These are phyloP conservation scores for Argyra leucocephala DNA, from an alignment of 2,888 invertebrate genomes.

Conservation along the genomic window DNA sequence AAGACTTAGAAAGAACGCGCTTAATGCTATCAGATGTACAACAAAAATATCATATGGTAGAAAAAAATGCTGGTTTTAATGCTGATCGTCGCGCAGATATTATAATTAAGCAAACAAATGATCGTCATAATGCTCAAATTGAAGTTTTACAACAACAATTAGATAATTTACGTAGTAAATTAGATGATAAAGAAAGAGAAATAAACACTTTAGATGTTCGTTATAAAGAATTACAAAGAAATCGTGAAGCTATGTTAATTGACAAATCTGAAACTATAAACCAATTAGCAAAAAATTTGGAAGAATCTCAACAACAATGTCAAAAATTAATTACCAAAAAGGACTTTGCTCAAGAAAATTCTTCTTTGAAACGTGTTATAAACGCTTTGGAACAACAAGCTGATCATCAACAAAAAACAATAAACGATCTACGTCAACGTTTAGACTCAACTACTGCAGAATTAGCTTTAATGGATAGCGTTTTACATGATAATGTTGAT, in stretches of 20 bases:
- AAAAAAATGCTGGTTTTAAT: conserved; percentile 33
- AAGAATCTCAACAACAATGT: conserved; percentile 50
- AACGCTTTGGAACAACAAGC: conserved; percentile 35
- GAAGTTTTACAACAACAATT: conserved; percentile 47
- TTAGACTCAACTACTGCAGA: conserved; percentile 37
- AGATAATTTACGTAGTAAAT: conserved; percentile 40
- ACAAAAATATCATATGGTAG: conserved; percentile 40
- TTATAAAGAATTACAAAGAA: conserved; percentile 50
- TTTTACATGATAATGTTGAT: conserved; percentile 35
- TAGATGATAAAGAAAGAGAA: conserved; percentile 46
- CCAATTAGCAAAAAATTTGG: conserved; percentile 50
- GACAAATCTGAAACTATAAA: conserved; percentile 57
- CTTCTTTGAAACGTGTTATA: conserved; percentile 32
- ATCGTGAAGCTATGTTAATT: conserved; percentile 51
- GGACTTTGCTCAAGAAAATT: conserved; percentile 35
- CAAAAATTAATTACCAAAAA: conserved; percentile 36
- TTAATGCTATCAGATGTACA: conserved; percentile 46
- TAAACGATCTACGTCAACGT: conserved; percentile 32
- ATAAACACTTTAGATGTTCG: conserved; percentile 47
- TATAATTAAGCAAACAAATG: conserved; percentile 44
- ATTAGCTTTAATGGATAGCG: conserved; percentile 37
- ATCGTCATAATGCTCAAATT: conserved; percentile 44
- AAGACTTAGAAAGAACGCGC: conserved; percentile 48
- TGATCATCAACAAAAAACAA: conserved; percentile 34
- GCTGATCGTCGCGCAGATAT: conserved; percentile 36